phyloP scores from a whole-genome alignment of 2,797 vertebrate species.

The Clarias laeviceps region DNA sequence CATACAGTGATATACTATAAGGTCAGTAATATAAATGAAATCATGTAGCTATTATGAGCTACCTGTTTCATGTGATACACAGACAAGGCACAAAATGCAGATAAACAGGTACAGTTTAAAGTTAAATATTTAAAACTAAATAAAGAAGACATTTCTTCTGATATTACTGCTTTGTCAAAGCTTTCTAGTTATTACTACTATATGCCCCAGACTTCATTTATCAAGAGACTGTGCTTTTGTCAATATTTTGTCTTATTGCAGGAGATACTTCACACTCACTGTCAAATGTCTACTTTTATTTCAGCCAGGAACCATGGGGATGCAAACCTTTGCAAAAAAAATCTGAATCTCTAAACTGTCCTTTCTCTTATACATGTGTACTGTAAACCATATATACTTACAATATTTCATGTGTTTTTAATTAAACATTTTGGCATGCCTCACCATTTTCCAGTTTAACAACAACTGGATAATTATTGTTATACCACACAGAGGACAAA shows the following conservation, averaged over 20 bases:
- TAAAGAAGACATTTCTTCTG: background rate
- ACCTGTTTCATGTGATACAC: background rate
- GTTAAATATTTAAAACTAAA: background rate
- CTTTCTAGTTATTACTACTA: background rate
- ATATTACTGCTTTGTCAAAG: background rate
- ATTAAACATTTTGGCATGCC: background rate
- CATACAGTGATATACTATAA: background rate
- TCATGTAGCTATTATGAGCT: background rate
- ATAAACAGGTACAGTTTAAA: background rate
- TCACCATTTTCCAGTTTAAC: background rate
- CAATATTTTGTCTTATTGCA: background rate
- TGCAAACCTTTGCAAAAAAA: background rate
- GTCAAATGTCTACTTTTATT: background rate
- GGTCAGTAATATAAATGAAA: background rate
- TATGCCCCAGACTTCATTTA: background rate
- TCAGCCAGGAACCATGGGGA: background rate
- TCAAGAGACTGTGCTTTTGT: background rate
- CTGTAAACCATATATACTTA: background rate
- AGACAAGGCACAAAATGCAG: background rate
- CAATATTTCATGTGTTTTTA: background rate
- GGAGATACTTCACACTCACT: background rate
- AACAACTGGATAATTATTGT: background rate
- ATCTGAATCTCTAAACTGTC: background rate
- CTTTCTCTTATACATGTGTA: background rate
- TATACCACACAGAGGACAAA: background rate